Evolutionary conservation across 2,113 vertebrate species (phyloP).

Genomic region (Bubo bubo): DNA sequence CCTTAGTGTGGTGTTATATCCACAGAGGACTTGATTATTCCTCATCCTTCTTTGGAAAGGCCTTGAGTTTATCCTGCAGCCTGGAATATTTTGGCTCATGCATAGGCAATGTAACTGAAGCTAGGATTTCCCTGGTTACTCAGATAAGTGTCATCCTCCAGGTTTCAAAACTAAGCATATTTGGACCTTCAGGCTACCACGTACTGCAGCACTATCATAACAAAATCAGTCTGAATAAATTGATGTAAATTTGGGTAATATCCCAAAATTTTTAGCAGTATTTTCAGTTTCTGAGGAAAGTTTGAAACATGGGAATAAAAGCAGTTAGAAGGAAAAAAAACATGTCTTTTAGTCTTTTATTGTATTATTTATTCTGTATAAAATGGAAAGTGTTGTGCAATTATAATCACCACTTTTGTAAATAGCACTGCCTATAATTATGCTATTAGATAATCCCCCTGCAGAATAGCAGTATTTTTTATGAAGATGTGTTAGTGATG

Average conservation of each 20-base stretch:
- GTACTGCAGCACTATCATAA: background rate
- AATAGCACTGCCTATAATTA: background rate
- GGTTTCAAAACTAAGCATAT: background rate
- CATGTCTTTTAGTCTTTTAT: background rate
- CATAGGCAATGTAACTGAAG: background rate
- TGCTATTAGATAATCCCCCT: background rate
- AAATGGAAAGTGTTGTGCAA: background rate
- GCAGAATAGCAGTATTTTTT: background rate
- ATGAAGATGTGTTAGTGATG: background rate
- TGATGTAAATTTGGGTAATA: background rate
- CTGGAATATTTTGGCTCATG: background rate
- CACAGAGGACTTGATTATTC: background rate
- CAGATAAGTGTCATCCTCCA: background rate
- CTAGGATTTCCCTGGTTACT: background rate
- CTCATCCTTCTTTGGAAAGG: background rate
- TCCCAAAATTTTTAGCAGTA: background rate
- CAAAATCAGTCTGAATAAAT: background rate
- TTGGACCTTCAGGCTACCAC: background rate
- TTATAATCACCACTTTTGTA: background rate
- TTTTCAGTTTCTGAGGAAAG: background rate
- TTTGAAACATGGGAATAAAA: background rate
- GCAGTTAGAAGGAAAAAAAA: background rate
- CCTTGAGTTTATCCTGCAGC: background rate
- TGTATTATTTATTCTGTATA: background rate
- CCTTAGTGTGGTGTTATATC: background rate